Base-by-base conservation (phyloP, 2,888 invertebrate species). In the Coleophora deauratella region DNA sequence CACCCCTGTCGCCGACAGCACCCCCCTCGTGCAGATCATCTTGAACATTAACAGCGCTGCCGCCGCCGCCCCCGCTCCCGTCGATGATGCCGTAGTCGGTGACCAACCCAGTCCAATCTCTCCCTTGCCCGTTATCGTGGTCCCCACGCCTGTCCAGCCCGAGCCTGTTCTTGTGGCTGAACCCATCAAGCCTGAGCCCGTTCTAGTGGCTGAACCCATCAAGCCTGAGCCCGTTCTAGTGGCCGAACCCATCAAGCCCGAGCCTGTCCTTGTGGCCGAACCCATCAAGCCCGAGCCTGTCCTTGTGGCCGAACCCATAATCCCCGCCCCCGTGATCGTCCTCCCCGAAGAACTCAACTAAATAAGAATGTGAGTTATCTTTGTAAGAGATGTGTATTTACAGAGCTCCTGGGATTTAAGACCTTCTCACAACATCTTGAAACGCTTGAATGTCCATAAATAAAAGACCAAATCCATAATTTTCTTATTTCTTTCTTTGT, bases 11-110 rank as follows among this genome's bases (percentile, higher is more conserved):
- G 15, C 38, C n/a, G 33, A 15, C 30, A 46, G 52, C 46, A 63
- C 64, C 60, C 72, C 75, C 44, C 66, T 71, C 28, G 69, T 74
- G n/a, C 62, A 72, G 52, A 62, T 68, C 55, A 60, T 69, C 56
- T 41, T 66, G 42, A 69, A 72, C 51, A 56, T 68, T 14, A 56
- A 65, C 42, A 43, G n/a, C 31, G 31, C 31, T 11, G 31, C 31
- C 2, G 31, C 31, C 11, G 31, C 31, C 31, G 31, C 31, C 10
- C n/a, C 11, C 1, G 11, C 10, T 11, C 9, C 31, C 31, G 31
- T 11, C 31, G 9, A 10, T 11, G n/a, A 4, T 10, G 31, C 10
- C n/a, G 11, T 1, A 8, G 2, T 28, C 28, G 10, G 8, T 10
- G 28, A 28, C 28, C 9, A 9, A 10, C 28, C 28, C 28, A n/a